Percentiles rank a stretch among this genome's conserved stretches.
Evolutionary conservation across 2,797 vertebrate genomes (phyloP).

Genomic region (Hippoglossus hippoglossus): DNA sequence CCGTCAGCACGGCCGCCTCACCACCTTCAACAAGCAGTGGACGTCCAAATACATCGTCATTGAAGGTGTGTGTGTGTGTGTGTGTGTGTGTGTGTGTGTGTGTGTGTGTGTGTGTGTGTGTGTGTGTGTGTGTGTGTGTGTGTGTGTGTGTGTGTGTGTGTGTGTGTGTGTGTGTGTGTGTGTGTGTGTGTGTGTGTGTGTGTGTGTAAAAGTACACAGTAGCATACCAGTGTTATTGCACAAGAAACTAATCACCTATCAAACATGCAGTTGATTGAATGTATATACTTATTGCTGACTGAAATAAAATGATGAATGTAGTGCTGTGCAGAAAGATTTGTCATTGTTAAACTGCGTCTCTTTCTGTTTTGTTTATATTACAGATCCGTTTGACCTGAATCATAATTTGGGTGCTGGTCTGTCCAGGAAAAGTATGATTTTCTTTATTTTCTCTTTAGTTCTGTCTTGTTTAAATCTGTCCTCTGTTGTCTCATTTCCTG

Average conservation of each 20-base stretch:
- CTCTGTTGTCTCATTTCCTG: background rate
- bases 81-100: no score
- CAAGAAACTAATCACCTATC: background rate
- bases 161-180: no score
- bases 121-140: no score
- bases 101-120: no score
- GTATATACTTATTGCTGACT: background rate
- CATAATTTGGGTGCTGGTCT: slow-evolving; percentile 96
- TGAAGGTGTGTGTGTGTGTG: slow-evolving; percentile 84
- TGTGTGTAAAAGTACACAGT: background rate
- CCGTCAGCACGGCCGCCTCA: slow-evolving; percentile 89
- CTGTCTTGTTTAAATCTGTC: background rate
- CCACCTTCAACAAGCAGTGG: slow-evolving; percentile 98
- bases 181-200: no score
- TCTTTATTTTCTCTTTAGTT: no score
- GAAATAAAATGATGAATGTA: no score
- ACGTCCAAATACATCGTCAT: slow-evolving; percentile 97
- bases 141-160: no score
- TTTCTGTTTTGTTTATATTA: slow-evolving; percentile 23
- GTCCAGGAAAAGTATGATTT: slow-evolving; percentile 93
- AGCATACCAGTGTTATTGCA: background rate
- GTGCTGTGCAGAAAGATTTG: no score
- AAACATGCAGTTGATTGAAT: background rate
- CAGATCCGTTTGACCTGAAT: slow-evolving; percentile 97
- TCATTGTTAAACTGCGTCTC: no score